Conservation (phyloP, 1,140 invertebrate species). For the Liolophura sinensis region DNA sequence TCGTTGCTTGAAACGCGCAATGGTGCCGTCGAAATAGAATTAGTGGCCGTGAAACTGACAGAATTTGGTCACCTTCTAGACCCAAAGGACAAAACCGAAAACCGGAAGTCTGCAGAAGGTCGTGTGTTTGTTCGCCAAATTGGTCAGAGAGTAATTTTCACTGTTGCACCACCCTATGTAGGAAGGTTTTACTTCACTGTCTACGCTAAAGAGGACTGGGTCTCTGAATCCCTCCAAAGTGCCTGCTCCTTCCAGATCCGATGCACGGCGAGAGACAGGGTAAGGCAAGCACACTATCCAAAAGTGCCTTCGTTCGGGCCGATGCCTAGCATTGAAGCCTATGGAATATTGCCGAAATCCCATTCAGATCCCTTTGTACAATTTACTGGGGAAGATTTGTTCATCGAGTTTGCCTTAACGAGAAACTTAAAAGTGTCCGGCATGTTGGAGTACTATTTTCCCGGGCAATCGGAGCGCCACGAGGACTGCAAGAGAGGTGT, state of each 20-base stretch:
- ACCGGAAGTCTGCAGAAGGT: constrained; percentile 37
- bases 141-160: constrained; percentile 51
- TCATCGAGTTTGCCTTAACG: constrained; percentile 44
- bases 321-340: constrained; percentile 36
- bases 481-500: constrained; percentile 51
- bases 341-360: constrained; percentile 43
- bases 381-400: constrained; percentile 46
- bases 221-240: constrained; percentile 51
- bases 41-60: constrained; percentile 43
- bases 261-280: constrained; percentile 43
- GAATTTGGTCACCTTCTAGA: constrained; percentile 49
- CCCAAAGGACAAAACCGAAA: constrained; percentile 37
- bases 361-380: constrained; percentile 49
- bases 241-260: constrained; percentile 51
- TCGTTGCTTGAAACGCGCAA: constrained; percentile 45
- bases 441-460: constrained; percentile 44
- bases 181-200: constrained; percentile 53
- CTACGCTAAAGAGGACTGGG: constrained; percentile 51
- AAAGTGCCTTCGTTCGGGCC: constrained; percentile 52
- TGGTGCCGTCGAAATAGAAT: constrained; percentile 44
- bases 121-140: constrained; percentile 48
- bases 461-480: constrained; percentile 33
- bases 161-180: constrained; percentile 45
- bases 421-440: constrained; percentile 38
- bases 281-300: constrained; percentile 41